Evolutionary conservation across 2,888 invertebrate genomes (phyloP).

Genomic region (Erebia ligea): DNA sequence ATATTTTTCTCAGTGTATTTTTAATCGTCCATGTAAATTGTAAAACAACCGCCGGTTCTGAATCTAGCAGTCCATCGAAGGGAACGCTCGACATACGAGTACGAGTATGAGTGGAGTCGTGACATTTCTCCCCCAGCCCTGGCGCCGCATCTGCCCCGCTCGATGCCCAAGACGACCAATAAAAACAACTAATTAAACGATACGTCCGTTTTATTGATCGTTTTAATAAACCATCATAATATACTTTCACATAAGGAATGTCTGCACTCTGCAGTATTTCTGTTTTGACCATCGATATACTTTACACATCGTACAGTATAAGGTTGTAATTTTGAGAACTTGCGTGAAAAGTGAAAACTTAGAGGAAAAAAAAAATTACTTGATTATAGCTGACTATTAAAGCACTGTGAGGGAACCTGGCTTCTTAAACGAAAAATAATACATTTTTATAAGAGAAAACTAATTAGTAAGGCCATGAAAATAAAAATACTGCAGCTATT

Average conservation of each 20-base stretch:
- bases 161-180: conserved; percentile 53
- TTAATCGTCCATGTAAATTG: not conserved
- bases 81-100: conserved; percentile 44
- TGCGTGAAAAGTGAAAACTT: not conserved
- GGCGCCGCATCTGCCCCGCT: conserved; percentile 58
- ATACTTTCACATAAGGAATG: conserved; percentile 24
- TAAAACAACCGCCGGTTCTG: not conserved
- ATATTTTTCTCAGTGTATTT: too few species aligned
- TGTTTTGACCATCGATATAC: not conserved
- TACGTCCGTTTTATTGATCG: conserved; percentile 31
- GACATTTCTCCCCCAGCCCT: conserved; percentile 64
- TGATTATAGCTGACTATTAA: too few species aligned
- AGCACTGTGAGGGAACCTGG: too few species aligned
- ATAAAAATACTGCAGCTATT: not conserved
- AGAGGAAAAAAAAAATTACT: too few species aligned
- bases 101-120: conserved; percentile 51
- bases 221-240: conserved; percentile 20
- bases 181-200: conserved; percentile 53
- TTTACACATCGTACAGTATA: not conserved
- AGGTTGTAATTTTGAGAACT: too few species aligned
- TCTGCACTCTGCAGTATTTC: not conserved
- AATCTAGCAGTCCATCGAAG: conserved; percentile 52
- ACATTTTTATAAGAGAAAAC: too few species aligned
- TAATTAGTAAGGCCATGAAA: not conserved
- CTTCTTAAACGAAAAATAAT: too few species aligned